Conservation (phyloP, 2,113 vertebrate genomes). For the Microcebus tavaratra region DNA sequence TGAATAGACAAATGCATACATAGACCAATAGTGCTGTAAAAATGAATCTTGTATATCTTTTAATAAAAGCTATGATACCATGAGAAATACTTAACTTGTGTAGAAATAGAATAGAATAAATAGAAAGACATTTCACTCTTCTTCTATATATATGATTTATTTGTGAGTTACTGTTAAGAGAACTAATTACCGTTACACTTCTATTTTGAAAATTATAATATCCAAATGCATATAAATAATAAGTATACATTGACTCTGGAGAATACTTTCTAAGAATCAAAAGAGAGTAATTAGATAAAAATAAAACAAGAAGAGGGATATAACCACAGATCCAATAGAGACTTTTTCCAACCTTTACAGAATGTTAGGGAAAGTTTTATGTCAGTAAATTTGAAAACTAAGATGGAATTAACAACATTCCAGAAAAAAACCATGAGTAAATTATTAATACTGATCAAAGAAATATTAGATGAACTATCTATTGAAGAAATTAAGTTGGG, state of each 20-base stretch:
- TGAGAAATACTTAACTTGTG: neutral
- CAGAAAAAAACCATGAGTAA: neutral
- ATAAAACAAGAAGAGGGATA: neutral
- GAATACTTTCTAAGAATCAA: neutral
- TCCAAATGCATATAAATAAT: neutral
- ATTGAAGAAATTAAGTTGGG: conserved; percentile 12
- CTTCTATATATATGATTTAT: neutral
- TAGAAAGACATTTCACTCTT: neutral
- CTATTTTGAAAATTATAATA: neutral
- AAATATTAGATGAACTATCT: neutral
- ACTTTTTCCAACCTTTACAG: neutral
- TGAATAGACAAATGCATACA: neutral
- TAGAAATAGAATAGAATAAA: neutral
- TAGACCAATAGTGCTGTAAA: neutral
- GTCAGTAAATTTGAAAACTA: conserved; percentile 28
- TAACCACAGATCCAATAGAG: neutral
- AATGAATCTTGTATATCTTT: neutral
- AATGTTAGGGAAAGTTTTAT: neutral
- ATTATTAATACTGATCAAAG: neutral
- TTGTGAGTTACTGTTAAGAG: neutral
- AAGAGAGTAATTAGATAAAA: neutral
- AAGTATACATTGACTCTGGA: neutral
- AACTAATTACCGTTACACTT: neutral
- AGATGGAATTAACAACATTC: neutral
- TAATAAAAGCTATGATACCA: neutral